A percentile compares a stretch with the other conserved stretches of the same genome.
These are phyloP conservation scores for Chelon labrosus DNA, from an alignment of 2,797 vertebrate species.

Conservation along the genomic window DNA sequence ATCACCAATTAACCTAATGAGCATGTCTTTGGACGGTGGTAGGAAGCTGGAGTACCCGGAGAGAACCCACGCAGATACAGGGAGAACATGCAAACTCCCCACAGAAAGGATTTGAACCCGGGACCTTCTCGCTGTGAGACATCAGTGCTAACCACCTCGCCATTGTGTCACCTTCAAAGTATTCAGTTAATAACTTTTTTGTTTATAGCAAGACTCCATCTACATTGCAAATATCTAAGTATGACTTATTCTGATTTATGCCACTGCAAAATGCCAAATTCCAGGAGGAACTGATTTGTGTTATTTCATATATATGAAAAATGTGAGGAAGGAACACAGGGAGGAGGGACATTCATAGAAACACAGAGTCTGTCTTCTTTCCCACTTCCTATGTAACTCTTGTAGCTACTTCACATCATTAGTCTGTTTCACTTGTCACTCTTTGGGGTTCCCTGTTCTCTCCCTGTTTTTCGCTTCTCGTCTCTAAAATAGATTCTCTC, in stretches of 20 bases:
- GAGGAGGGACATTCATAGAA: slow-evolving; percentile 21
- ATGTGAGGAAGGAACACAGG: slow-evolving; percentile 1
- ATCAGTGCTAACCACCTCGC: too few relatives aligned
- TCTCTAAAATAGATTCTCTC: slow-evolving; percentile 32
- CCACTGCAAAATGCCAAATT: not conserved
- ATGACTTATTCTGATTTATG: not conserved
- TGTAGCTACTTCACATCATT: slow-evolving; percentile 50
- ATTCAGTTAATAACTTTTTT: too few relatives aligned
- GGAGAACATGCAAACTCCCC: too few relatives aligned
- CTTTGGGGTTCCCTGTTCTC: slow-evolving; percentile 18
- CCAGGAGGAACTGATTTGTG: slow-evolving; percentile 6
- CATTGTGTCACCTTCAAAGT: too few relatives aligned
- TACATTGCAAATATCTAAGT: not conserved
- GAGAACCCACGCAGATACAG: too few relatives aligned
- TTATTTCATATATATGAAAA: slow-evolving; percentile 4
- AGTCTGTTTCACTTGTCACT: slow-evolving; percentile 42
- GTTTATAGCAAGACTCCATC: not conserved
- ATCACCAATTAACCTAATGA: too few relatives aligned
- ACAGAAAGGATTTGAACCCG: too few relatives aligned
- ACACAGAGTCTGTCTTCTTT: slow-evolving; percentile 9
- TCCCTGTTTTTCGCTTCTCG: slow-evolving; percentile 8
- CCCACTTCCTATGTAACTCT: slow-evolving; percentile 15
- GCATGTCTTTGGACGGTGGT: too few relatives aligned
- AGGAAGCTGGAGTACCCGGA: too few relatives aligned
- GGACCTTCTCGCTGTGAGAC: too few relatives aligned